Base-by-base conservation (phyloP, 2,797 vertebrate genomes). In the Hafferia zeledoni region DNA sequence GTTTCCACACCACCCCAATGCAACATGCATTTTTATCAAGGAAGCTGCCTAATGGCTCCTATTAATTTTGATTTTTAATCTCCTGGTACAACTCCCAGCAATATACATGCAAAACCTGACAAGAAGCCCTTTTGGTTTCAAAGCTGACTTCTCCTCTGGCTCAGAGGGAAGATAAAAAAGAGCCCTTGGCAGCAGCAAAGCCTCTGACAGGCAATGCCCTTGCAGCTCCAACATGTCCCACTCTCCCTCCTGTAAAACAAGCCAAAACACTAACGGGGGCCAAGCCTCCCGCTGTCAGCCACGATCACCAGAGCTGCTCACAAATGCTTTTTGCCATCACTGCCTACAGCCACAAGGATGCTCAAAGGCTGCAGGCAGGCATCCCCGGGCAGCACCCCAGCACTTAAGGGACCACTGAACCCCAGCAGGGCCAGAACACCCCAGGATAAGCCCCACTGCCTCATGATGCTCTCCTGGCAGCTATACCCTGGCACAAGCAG, bases 51-150 rank as follows among this genome's bases (percentile, higher is more conserved):
- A 90, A 90, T 44, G 30, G 79, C 46, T 47, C 46, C 72, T 72
- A 61, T 81, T 91, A 87, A 78, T 92, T 95, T 55, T 61, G 68
- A 64, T 83, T 91, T 91, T 91, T 88, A 77, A 86, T 88, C 89
- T 87, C 91, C 79, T 68, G 76, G 49, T 77, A 71, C 46, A 81
- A 71, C 41, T 85, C 59, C 53, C 84, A 92, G 92, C 41, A 61
- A 94, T 33, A 46, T 1, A 33, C 82, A 85, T 9, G 53, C 75
- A 68, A 93, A 83, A 92, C 13, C 53, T 68, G 53, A 92, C 64
- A 94, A 68, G 31, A 56, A 89, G 56, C 71, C 68, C 87, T 50
- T 85, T 78, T 3, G 50, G 20, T 89, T 94, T 90, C 84, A 53
- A 85, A 93, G 81, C 68, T 50, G 64, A 71, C 68, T 93, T 94